phyloP scores from a whole-genome alignment of 92 coral and sea anemone genomes.

The Micromussa lordhowensis region DNA sequence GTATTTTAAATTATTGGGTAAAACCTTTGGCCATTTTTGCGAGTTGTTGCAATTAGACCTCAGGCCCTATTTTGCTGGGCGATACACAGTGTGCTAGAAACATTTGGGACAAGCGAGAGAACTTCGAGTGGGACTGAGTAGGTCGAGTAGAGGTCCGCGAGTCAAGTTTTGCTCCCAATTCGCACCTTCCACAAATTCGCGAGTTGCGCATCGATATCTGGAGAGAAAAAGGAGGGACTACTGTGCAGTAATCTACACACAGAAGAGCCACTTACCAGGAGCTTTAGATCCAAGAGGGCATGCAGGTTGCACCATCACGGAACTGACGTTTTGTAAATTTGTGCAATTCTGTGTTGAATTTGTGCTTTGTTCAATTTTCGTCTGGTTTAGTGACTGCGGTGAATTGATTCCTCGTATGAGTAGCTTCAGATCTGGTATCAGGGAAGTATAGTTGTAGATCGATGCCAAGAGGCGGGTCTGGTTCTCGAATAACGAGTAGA shows the following conservation, averaged over 20 bases:
- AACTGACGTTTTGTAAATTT: neutral
- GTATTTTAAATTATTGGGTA: too few species aligned
- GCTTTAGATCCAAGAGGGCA: neutral
- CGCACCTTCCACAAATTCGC: neutral
- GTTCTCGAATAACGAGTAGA: slow-evolving; percentile 33
- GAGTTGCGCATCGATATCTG: neutral
- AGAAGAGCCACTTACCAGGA: slow-evolving; percentile 19
- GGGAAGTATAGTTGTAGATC: slow-evolving; percentile 63
- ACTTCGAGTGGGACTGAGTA: too few species aligned
- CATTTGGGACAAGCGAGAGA: too few species aligned
- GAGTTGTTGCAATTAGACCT: too few species aligned
- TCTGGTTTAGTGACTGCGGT: neutral
- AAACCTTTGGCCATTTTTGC: too few species aligned
- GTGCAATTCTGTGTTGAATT: slow-evolving; percentile 26
- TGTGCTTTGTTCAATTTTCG: neutral
- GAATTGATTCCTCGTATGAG: neutral
- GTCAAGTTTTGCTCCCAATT: too few species aligned
- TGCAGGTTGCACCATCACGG: neutral
- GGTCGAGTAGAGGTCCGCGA: too few species aligned
- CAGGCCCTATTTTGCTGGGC: too few species aligned
- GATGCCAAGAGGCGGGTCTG: slow-evolving; percentile 46
- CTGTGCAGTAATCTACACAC: neutral
- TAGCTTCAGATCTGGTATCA: slow-evolving; percentile 52
- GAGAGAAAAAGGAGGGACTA: neutral
- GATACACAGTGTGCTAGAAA: too few species aligned